Percentiles rank a stretch among this genome's conserved stretches.
Conservation (phyloP, 2,113 vertebrate species). For the Manacus vitellinus region DNA sequence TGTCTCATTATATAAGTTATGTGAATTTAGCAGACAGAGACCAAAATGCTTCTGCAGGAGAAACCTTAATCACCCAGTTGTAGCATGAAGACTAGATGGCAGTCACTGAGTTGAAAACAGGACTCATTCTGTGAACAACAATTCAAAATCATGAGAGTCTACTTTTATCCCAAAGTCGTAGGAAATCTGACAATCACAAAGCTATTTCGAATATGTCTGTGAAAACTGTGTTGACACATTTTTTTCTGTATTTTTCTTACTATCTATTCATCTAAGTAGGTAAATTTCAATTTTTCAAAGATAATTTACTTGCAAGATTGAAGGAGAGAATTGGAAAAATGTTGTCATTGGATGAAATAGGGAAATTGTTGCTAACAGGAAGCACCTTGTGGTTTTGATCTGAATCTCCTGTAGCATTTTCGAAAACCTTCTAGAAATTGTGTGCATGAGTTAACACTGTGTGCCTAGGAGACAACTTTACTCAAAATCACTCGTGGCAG, state of each 20-base stretch:
- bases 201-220: not conserved
- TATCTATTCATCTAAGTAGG: not conserved
- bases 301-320: not conserved
- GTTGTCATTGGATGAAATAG: not conserved
- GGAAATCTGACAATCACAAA: not conserved
- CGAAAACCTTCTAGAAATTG: not conserved
- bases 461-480: not conserved
- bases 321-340: not conserved
- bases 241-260: not conserved
- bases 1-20: not conserved
- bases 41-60: not conserved
- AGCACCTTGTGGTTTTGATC: not conserved
- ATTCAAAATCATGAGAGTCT: not conserved
- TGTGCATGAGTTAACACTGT: not conserved
- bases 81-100: not conserved
- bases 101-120: not conserved
- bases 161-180: not conserved
- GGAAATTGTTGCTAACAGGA: not conserved
- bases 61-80: not conserved
- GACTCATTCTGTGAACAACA: not conserved
- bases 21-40: not conserved
- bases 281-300: not conserved
- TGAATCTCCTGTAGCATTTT: not conserved
- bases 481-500: not conserved
- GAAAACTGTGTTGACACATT: not conserved